Conservation (phyloP, 2,797 vertebrate species). For the Acanthiza pusilla region DNA sequence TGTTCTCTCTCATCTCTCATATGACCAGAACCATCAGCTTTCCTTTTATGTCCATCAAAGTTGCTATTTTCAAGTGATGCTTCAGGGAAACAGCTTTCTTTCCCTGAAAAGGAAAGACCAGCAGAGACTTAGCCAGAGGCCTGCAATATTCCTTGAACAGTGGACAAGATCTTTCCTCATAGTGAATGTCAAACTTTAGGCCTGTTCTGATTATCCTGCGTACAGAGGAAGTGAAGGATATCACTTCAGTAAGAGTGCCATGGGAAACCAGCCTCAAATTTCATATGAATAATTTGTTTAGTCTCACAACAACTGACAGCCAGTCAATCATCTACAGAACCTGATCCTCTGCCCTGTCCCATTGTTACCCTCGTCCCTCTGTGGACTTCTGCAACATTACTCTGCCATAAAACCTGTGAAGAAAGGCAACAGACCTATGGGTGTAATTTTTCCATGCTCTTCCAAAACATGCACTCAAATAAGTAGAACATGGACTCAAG, state of each 20-base stretch:
- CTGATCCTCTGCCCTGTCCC: neutral
- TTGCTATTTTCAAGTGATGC: neutral
- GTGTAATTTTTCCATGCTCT: neutral
- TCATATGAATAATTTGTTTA: conserved; percentile 28
- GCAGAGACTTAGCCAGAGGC: neutral
- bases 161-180: neutral
- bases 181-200: neutral
- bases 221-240: neutral
- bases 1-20: neutral
- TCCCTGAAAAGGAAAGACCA: neutral
- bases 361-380: neutral
- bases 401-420: neutral
- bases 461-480: neutral
- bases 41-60: neutral
- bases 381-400: neutral
- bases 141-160: neutral
- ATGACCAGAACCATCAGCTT: neutral
- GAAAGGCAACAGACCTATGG: neutral
- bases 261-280: neutral
- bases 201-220: neutral
- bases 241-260: neutral
- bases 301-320: neutral
- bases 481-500: neutral
- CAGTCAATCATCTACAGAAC: neutral
- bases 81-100: neutral